Evolutionary conservation across 1,140 invertebrate genomes (phyloP).

Genomic region (Dolichoris vasculosae): DNA sequence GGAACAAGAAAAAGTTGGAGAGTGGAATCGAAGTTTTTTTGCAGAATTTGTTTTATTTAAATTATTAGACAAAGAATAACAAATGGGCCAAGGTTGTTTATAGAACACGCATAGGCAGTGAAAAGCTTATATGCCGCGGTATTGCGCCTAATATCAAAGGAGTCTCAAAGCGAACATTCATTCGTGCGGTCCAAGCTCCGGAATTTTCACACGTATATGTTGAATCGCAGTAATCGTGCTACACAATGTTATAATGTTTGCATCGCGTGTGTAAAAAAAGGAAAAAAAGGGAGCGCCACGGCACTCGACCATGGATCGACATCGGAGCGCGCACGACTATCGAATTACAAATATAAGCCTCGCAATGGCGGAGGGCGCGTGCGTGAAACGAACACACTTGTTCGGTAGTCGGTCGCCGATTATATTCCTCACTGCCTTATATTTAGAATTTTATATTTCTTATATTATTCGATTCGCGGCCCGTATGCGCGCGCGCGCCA

Average conservation of each 20-base stretch:
- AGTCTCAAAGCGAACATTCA: too few relatives aligned
- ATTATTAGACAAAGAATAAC: background rate
- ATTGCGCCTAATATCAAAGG: background rate
- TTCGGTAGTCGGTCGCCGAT: background rate
- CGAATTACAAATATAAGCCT: constrained; percentile 15
- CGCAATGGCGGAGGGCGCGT: background rate
- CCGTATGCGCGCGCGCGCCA: too few relatives aligned
- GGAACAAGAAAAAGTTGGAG: background rate
- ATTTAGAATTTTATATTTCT: constrained; percentile 22
- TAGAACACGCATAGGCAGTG: background rate
- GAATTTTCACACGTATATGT: background rate
- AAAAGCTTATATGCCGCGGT: background rate
- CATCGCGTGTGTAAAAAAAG: background rate
- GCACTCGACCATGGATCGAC: background rate
- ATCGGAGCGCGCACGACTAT: background rate
- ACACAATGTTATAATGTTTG: background rate
- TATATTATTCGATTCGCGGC: background rate
- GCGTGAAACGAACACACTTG: background rate
- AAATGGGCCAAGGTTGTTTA: background rate
- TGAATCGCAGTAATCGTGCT: background rate
- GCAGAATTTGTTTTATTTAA: background rate
- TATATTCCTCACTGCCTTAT: constrained; percentile 5
- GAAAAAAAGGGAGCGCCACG: background rate
- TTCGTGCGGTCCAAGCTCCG: too few relatives aligned
- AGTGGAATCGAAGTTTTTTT: background rate